These are phyloP conservation scores for Ctenodactylus gundi DNA, from an alignment of 2,113 vertebrate genomes.

Conservation along the genomic window DNA sequence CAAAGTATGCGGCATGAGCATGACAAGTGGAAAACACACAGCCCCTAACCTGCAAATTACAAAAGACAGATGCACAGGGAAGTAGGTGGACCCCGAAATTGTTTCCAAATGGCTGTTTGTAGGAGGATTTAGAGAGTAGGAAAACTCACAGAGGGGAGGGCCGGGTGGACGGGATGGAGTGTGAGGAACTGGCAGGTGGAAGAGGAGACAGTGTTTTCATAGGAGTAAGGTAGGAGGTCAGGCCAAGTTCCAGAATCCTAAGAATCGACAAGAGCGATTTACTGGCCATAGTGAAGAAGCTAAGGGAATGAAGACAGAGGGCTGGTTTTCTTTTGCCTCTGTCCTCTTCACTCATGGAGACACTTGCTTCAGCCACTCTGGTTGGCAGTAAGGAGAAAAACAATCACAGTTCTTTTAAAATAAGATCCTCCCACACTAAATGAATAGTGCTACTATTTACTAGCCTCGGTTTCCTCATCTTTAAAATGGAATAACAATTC, in stretches of 20 bases:
- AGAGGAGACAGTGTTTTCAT: constrained; percentile 50
- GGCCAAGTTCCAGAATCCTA: background rate
- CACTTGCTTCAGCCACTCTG: background rate
- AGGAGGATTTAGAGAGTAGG: constrained; percentile 53
- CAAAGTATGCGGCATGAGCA: constrained; percentile 69
- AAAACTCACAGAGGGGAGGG: background rate
- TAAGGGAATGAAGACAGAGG: background rate
- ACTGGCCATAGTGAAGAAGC: constrained; percentile 3
- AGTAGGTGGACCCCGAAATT: constrained; percentile 66
- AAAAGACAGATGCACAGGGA: constrained; percentile 64
- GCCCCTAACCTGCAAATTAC: constrained; percentile 65
- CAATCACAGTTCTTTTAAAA: background rate
- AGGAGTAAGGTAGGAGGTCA: constrained; percentile 36
- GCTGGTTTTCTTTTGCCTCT: background rate
- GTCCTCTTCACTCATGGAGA: background rate
- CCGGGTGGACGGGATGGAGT: background rate
- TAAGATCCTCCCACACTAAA: constrained; percentile 23
- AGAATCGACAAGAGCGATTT: background rate
- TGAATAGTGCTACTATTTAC: constrained; percentile 34
- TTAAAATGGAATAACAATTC: constrained; percentile 29
- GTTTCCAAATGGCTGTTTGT: constrained; percentile 68
- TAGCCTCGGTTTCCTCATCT: constrained; percentile 34
- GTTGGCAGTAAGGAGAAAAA: background rate
- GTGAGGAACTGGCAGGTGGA: constrained; percentile 1
- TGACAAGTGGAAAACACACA: constrained; percentile 70